Conservation (phyloP, 2,113 vertebrate genomes). For the Sakesphorus luctuosus region DNA sequence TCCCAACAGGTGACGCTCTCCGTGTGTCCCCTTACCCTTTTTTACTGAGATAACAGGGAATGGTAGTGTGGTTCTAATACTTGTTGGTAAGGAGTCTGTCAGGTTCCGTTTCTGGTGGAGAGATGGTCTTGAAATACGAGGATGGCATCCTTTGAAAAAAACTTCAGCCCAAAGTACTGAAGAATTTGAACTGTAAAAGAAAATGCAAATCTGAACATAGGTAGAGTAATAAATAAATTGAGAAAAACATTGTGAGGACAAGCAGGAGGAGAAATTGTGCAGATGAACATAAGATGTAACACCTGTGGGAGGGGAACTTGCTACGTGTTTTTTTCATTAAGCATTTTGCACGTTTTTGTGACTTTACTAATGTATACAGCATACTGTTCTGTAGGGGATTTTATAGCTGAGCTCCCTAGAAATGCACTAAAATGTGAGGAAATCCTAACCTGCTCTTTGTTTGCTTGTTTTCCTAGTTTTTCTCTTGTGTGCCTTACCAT, state of each 20-base stretch:
- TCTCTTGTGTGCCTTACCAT: slow-evolving; percentile 30
- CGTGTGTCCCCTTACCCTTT: neutral
- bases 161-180: neutral
- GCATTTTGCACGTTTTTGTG: neutral
- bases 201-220: neutral
- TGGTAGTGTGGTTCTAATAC: neutral
- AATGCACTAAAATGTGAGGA: neutral
- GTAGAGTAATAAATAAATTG: neutral
- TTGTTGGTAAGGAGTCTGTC: neutral
- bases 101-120: neutral
- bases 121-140: neutral
- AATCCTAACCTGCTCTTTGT: slow-evolving; percentile 35
- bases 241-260: neutral
- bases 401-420: neutral
- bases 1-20: neutral
- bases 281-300: neutral
- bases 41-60: neutral
- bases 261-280: neutral
- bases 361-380: neutral
- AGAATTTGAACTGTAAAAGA: neutral
- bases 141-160: neutral
- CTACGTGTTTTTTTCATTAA: neutral
- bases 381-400: neutral
- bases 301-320: neutral
- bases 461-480: slow-evolving; percentile 62